Conservation (phyloP, 2,888 invertebrate genomes). For the Eilema depressum region DNA sequence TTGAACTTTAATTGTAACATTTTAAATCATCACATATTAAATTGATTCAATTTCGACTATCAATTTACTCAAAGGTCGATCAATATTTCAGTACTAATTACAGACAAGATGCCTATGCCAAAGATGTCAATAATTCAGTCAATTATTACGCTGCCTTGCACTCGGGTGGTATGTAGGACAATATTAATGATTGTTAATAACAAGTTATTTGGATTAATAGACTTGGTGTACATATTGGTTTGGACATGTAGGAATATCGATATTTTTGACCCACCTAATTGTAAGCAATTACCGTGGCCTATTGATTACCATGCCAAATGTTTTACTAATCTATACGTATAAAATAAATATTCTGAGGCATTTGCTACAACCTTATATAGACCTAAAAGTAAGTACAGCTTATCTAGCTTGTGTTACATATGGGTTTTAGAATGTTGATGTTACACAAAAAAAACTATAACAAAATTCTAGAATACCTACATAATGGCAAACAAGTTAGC, state of each 20-base stretch:
- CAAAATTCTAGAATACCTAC: too few species aligned
- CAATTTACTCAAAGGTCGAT: background rate
- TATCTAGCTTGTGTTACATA: too few species aligned
- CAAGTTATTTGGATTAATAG: slow-evolving; percentile 31
- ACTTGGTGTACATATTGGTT: slow-evolving; percentile 14
- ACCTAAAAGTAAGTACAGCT: too few species aligned
- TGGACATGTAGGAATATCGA: slow-evolving; percentile 1
- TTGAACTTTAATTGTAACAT: background rate
- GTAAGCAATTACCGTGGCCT: too few species aligned
- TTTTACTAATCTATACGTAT: too few species aligned
- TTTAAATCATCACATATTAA: background rate
- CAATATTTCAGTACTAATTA: slow-evolving; percentile 1
- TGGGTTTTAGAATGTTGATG: too few species aligned
- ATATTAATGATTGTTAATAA: slow-evolving; percentile 16
- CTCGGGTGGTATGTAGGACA: slow-evolving; percentile 7
- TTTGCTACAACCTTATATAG: too few species aligned
- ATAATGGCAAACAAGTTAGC: too few species aligned
- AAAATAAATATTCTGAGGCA: too few species aligned
- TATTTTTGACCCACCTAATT: too few species aligned
- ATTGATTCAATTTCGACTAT: background rate
- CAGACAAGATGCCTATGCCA: background rate
- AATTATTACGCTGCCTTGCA: background rate
- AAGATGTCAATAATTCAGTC: slow-evolving; percentile 24
- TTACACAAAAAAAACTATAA: too few species aligned
- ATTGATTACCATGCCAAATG: too few species aligned